These are phyloP conservation scores for Cremastinae sp. DNA, from an alignment of 2,888 invertebrate species.

Conservation along the genomic window DNA sequence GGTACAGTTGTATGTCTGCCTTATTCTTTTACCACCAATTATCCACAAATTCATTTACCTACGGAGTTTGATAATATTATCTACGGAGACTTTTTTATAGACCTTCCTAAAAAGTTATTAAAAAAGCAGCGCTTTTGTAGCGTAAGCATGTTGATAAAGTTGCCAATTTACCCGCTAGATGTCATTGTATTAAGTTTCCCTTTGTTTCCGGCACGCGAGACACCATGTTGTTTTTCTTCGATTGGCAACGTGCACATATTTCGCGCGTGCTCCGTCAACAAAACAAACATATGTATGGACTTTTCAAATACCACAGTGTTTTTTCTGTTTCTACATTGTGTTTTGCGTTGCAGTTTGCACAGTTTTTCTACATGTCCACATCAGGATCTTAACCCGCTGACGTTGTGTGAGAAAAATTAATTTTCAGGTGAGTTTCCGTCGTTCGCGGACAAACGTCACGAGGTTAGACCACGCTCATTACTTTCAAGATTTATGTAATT, in stretches of 20 bases:
- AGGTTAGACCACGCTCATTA: constrained; percentile 48
- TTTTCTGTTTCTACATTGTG: not conserved
- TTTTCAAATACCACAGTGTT: constrained; percentile 8
- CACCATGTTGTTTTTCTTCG: constrained; percentile 16
- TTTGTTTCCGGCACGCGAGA: not conserved
- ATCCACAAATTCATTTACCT: too few species aligned
- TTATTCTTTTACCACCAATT: too few species aligned
- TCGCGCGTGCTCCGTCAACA: constrained; percentile 22
- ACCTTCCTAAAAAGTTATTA: too few species aligned
- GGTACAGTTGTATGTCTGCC: too few species aligned
- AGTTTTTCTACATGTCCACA: not conserved
- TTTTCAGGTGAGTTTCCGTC: constrained; percentile 28
- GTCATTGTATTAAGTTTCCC: constrained; percentile 9
- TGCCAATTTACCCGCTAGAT: constrained; percentile 11
- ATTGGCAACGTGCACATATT: not conserved
- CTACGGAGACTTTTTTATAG: too few species aligned
- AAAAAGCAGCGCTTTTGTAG: too few species aligned
- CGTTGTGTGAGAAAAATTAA: constrained; percentile 4
- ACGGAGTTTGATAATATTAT: too few species aligned
- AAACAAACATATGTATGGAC: constrained; percentile 37
- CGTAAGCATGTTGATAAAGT: too few species aligned
- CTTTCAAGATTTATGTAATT: not conserved
- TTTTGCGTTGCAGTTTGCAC: constrained; percentile 11
- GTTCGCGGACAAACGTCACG: not conserved
- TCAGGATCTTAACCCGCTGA: not conserved